A percentile compares a stretch with the other conserved stretches of the same genome.
These are phyloP conservation scores for Drosophila tripunctata DNA, from an alignment of 2,888 invertebrate species.

Conservation along the genomic window DNA sequence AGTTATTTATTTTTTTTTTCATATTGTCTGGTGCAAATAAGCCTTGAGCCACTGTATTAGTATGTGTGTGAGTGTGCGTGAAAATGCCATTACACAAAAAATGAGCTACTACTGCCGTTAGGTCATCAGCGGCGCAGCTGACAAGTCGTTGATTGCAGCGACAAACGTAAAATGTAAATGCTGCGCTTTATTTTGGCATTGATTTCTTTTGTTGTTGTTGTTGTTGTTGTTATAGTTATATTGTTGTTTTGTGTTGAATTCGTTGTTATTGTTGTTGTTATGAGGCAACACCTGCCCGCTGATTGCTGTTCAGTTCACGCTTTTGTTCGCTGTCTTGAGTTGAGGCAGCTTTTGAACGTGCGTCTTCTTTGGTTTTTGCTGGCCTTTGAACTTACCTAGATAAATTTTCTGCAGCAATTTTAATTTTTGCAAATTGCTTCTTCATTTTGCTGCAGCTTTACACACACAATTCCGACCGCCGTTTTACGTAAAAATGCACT, in stretches of 20 bases:
- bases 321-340: constrained; percentile 46
- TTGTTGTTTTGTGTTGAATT: constrained; percentile 30
- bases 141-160: constrained; percentile 25
- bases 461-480: constrained; percentile 35
- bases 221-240: constrained; percentile 39
- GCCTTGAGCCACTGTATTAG: too few relatives aligned
- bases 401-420: constrained; percentile 84
- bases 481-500: constrained; percentile 48
- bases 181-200: constrained; percentile 60
- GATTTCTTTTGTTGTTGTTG: constrained; percentile 41
- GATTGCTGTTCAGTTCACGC: constrained; percentile 18
- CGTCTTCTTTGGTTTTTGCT: constrained; percentile 28
- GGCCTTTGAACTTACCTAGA: constrained; percentile 83
- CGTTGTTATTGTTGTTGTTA: constrained; percentile 52
- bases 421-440: constrained; percentile 84
- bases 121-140: constrained; percentile 65
- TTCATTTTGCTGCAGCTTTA: constrained; percentile 79
- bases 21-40: too few relatives aligned
- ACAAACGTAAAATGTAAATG: constrained; percentile 49
- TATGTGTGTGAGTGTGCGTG: not conserved
- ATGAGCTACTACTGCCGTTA: constrained; percentile 52
- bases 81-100: constrained; percentile 13
- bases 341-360: constrained; percentile 34
- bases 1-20: too few relatives aligned
- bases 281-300: constrained; percentile 71